Percentiles rank a stretch among this genome's conserved stretches.
Conservation (phyloP, 2,113 vertebrate species). For the Nycticryphes semicollaris region DNA sequence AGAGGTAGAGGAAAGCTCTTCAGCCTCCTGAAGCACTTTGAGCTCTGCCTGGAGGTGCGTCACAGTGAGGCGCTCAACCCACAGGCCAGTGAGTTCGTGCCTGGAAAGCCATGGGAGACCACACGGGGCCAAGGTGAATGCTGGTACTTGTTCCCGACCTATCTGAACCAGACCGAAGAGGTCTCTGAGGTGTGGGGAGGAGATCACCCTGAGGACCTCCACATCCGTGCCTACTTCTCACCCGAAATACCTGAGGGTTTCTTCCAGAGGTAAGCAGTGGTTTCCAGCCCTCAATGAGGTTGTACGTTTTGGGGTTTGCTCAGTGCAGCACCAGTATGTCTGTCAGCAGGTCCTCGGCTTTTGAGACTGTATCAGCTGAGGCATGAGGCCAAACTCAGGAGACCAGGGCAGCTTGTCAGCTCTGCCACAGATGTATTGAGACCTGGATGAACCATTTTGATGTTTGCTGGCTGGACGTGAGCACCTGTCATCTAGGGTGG, state of each 20-base stretch:
- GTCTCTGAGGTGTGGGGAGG: slow-evolving; percentile 68
- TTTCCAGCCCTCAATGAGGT: neutral
- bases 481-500: neutral
- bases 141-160: slow-evolving; percentile 74
- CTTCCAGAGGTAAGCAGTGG: slow-evolving; percentile 70
- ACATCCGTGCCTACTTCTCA: slow-evolving; percentile 68
- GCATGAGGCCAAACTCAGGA: neutral
- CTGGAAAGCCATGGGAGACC: slow-evolving; percentile 39
- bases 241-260: slow-evolving; percentile 72
- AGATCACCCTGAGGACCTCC: slow-evolving; percentile 66
- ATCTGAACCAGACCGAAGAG: slow-evolving; percentile 56
- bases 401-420: neutral
- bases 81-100: slow-evolving; percentile 65
- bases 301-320: neutral
- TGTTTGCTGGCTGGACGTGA: neutral
- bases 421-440: neutral
- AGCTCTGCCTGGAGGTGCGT: slow-evolving; percentile 72
- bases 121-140: neutral
- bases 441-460: neutral
- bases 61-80: slow-evolving; percentile 34
- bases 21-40: slow-evolving; percentile 73
- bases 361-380: neutral
- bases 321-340: rapidly evolving
- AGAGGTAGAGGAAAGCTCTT: slow-evolving; percentile 69
- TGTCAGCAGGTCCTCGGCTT: neutral